phyloP scores from a whole-genome alignment of 2,888 invertebrate genomes.

The Rhorus exstirpatorius region DNA sequence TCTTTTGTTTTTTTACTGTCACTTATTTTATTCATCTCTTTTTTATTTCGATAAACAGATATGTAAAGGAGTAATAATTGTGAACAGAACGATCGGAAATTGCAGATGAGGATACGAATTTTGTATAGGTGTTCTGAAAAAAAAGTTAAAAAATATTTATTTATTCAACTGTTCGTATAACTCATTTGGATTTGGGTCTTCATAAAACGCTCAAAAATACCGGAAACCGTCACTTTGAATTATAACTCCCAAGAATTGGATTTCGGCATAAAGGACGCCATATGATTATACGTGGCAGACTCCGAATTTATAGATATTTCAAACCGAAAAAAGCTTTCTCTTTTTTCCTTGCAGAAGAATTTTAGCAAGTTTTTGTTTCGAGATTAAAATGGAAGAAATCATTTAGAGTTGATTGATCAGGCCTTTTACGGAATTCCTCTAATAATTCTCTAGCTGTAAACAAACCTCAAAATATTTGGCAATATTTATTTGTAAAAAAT shows the following conservation, averaged over 20 bases:
- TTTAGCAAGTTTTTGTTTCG: no score
- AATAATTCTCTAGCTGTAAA: no score
- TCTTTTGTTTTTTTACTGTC: background rate
- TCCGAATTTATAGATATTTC: slow-evolving; percentile 39
- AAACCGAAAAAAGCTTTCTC: slow-evolving; percentile 14
- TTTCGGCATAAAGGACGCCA: slow-evolving; percentile 21
- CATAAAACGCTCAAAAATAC: slow-evolving; percentile 17
- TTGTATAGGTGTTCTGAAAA: background rate
- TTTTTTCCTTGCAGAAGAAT: no score
- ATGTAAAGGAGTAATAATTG: background rate
- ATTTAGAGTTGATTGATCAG: no score
- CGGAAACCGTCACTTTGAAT: slow-evolving; percentile 23
- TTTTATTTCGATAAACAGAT: background rate
- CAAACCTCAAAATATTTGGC: background rate
- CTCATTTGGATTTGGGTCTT: background rate
- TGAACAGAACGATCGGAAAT: background rate
- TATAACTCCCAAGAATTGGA: background rate
- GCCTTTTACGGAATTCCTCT: no score
- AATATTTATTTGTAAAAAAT: background rate
- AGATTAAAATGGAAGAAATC: no score
- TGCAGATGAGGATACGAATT: background rate
- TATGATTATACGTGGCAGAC: slow-evolving; percentile 36
- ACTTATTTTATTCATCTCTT: background rate
- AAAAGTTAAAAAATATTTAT: background rate
- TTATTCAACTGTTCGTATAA: background rate